Conservation (phyloP, 2,888 invertebrate genomes). For the Troides oblongomaculatus region DNA sequence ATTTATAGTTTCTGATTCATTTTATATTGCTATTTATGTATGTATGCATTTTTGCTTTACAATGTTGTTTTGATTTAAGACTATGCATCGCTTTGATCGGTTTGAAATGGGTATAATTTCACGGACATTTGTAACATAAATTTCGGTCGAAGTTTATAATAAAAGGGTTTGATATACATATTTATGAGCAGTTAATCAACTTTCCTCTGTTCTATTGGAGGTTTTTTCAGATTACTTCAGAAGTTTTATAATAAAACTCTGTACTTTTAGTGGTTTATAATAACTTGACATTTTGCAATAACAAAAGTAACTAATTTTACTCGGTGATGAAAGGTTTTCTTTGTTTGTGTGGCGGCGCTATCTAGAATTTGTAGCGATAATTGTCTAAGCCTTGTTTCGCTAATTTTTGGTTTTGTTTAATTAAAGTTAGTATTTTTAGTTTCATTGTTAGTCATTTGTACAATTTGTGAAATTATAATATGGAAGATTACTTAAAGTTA, state of each 20-base stretch:
- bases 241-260: not conserved
- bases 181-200: conserved; percentile 40
- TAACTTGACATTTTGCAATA: too few species aligned
- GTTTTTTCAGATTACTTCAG: conserved; percentile 26
- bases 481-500: too few species aligned
- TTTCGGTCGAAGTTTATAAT: conserved; percentile 47
- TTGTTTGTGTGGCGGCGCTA: not conserved
- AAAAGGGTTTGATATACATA: conserved; percentile 43
- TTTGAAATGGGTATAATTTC: conserved; percentile 45
- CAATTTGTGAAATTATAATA: too few species aligned
- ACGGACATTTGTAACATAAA: conserved; percentile 50
- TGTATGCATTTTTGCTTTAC: conserved; percentile 33
- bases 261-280: too few species aligned
- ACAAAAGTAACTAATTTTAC: not conserved
- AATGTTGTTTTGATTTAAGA: conserved; percentile 43
- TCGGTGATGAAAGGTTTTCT: not conserved
- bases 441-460: too few species aligned
- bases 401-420: too few species aligned
- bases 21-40: not conserved
- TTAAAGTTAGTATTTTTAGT: too few species aligned
- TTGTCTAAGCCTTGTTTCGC: not conserved
- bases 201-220: conserved; percentile 34
- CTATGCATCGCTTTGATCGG: conserved; percentile 35
- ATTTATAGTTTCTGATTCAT: not conserved
- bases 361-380: not conserved